Evolutionary conservation across 2,888 invertebrate species (phyloP), one percentile per base, ranked within the genome.

Genomic region (Rotaria socialis): DNA sequence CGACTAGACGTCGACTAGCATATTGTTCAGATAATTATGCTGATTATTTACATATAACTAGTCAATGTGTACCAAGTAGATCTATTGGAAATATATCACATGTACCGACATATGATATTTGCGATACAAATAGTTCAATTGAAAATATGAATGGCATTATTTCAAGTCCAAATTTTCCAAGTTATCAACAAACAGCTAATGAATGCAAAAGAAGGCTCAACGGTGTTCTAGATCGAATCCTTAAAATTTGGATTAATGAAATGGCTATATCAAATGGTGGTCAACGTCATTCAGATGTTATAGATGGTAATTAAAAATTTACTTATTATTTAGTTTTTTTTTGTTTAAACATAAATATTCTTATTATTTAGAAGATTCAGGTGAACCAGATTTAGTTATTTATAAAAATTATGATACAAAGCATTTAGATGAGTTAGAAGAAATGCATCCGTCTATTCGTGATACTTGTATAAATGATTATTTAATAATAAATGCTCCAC

Each of bases 131-230:
- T 56, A 43, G 43, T n/a, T 2, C 10, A 10, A 86, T 86, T 47
- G 55, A 56, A 5, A 43, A 58, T 47, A 14, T 24, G 10, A 43
- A 85, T n/a, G 86, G 86, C 27, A 14, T 86, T 22, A 41, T 86
- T 43, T 58, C 74, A 24, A 86, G 86, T 85, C 86, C 86, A 6
- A 35, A 6, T 27, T 86, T 75, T 85, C 86, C 86, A 50, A 60
- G 22, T n/a, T 85, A 80, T 58, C 27, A 80, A 60, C 55, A n/a
- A 55, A 58, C 80, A 27, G 85, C 4, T 84, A 16, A 16, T 50
- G 55, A n/a, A 50, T 86, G 86, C 52, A 47, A 24, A 47, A 55
- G 58, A 84, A 75, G 74, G 75, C 35, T 86, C 11, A 24, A n/a
- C 27, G 27, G 75, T 11, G 47, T 85, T 14, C 5, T 8, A 19